Evolutionary conservation across 2,797 vertebrate genomes (phyloP).

Genomic region (Oceanodroma leucorhoa): DNA sequence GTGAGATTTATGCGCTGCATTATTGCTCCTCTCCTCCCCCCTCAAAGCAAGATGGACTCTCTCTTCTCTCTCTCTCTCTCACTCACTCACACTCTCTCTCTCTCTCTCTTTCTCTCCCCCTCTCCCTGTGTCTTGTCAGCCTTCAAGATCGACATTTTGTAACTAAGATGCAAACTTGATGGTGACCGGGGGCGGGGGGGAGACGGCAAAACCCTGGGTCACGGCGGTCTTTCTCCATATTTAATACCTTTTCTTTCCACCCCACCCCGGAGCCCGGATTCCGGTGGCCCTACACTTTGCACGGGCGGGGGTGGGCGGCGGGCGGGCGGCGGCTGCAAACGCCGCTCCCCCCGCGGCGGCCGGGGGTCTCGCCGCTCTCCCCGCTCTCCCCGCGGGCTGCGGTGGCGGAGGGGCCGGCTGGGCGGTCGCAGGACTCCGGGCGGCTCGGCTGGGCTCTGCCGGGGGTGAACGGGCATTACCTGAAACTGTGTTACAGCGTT

Average conservation of each 20-base stretch:
- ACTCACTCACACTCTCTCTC: conserved; percentile 61
- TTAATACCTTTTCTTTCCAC: conserved; percentile 62
- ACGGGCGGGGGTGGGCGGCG: conserved; percentile 32
- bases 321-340: neutral
- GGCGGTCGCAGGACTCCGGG: conserved; percentile 23
- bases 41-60: conserved; percentile 98
- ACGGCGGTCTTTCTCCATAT: conserved; percentile 53
- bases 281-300: conserved; percentile 67
- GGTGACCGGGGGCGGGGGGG: conserved; percentile 60
- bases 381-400: conserved; percentile 38
- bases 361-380: conserved; percentile 36
- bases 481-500: conserved; percentile 72
- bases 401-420: conserved; percentile 24
- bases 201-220: conserved; percentile 31
- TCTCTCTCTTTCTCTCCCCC: conserved; percentile 43
- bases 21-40: conserved; percentile 76
- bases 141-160: conserved; percentile 91
- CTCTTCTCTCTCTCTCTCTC: conserved; percentile 69
- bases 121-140: conserved; percentile 88
- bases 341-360: neutral
- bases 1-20: conserved; percentile 84
- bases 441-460: conserved; percentile 10
- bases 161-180: conserved; percentile 84
- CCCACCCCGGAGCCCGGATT: conserved; percentile 59
- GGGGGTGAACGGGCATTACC: conserved; percentile 74